Base-by-base conservation (phyloP, 1,140 invertebrate species). In the Ips nitidus region DNA sequence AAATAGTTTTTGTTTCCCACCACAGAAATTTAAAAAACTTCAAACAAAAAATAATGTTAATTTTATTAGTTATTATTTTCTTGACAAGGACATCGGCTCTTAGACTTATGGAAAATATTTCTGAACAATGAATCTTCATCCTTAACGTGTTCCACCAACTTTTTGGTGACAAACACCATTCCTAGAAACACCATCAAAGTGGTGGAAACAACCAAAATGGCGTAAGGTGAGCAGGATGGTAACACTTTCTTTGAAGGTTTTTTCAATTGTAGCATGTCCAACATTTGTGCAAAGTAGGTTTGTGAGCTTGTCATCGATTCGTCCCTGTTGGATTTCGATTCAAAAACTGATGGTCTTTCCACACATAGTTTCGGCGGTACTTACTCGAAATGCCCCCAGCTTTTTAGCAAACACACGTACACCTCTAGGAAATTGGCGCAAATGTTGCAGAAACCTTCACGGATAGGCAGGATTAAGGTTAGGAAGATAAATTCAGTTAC, bases 341-440 rank as follows among this genome's bases (percentile, higher is more conserved):
- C 4, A 47, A 47, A 47, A n/a, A 5, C 45, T n/a, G n/a, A n/a
- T n/a, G 22, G 22, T 22, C 22, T 22, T 22, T 22, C 1, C 47
- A 50, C 2, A 50, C 7, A 22, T 50, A 50, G 7, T 50, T 50
- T 50, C 22, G 22, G 22, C 22, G 22, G 22, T 22, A 56, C 66
- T 50, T 56, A 53, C 45, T 41, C 47, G 37, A 56, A 68, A 55
- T 53, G 50, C 41, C 63, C 59, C 42, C 4, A 2, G 36, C 59
- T 63, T 36, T 36, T 40, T n/a, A 70, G 36, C 60, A 73, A n/a
- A 55, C 72, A 73, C 1, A 52, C 59, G 43, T 71, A 68, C 8
- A 73, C 72, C 43, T 69, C 69, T 39, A 68, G 37, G 40, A 71
- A 73, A 65, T 70, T 67, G 40, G 60, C 37, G 41, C 60, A 71